Conservation (phyloP, 2,113 vertebrate genomes). For the Oreochromis niloticus region DNA sequence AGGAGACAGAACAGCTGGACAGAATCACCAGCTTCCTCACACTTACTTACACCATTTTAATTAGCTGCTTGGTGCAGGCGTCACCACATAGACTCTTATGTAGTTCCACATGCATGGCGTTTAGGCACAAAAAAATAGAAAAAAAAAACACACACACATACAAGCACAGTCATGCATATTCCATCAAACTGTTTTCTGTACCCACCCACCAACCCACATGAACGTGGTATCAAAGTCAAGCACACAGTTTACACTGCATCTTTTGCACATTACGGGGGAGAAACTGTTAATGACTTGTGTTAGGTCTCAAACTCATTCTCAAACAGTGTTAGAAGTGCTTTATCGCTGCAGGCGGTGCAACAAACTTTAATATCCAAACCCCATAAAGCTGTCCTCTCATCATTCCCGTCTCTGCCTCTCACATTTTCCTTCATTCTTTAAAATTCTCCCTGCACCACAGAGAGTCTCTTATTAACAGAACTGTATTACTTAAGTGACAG, state of each 20-base stretch:
- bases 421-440: neutral
- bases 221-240: neutral
- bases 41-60: slow-evolving; percentile 48
- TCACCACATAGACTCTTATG: neutral
- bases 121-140: neutral
- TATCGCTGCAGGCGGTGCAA: neutral
- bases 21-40: slow-evolving; percentile 31
- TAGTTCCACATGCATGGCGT: neutral
- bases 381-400: slow-evolving; percentile 29
- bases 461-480: neutral
- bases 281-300: slow-evolving; percentile 42
- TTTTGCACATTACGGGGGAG: slow-evolving; percentile 2
- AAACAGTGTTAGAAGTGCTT: slow-evolving; percentile 26
- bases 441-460: neutral
- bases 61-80: slow-evolving; percentile 12
- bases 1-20: slow-evolving; percentile 54
- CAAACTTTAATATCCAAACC: slow-evolving; percentile 34
- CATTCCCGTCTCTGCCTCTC: neutral
- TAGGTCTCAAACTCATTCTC: slow-evolving; percentile 16
- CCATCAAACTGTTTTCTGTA: slow-evolving; percentile 1
- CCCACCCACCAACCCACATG: slow-evolving; percentile 5
- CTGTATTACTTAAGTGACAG: slow-evolving; percentile 24
- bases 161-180: slow-evolving; percentile 13
- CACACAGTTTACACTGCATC: slow-evolving; percentile 11
- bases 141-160: neutral